Base-by-base conservation (phyloP, 2,888 invertebrate species). In the Eurytoma californica region DNA sequence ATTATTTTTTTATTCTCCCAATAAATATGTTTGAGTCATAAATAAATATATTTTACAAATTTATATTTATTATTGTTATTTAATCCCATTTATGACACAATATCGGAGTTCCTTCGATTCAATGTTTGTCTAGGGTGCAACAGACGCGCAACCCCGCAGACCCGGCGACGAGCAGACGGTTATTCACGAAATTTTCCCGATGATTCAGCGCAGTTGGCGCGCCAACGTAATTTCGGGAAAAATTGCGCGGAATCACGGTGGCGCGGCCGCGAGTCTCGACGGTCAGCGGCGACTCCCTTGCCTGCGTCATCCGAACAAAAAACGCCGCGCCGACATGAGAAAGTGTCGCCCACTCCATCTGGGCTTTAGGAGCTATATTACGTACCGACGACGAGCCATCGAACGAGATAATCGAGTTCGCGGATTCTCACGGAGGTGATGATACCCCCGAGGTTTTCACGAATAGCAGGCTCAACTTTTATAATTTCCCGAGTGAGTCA, bases 171-270 rank as follows among this genome's bases (percentile, higher is more conserved):
- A 39, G 18, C 47, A 16, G 39, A 39, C 30, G 61, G 16, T 73
- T 53, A 73, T 73, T 79, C 73, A 73, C 57, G 13, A 79, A 79
- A 69, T 55, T 79, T 78, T 69, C 69, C 61, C 78, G n/a, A 73
- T 69, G 73, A 79, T 13, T 73, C 76, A 76, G 55, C 53, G 5
- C 18, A 18, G 12, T n/a, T 28, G 55, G 16, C 58, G 49, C 63
- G 30, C 55, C 20, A n/a, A 3, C 16, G 39, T 39, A 24, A 28
- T 76, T 77, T 65, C 30, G 77, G 66, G 18, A 47, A 65, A 70
- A 77, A 61, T 69, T 53, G 39, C 39, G 3, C 68, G 16, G 63
- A 77, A 70, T 70, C 49, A 47, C 49, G 14, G 13, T 18, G 66
- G 12, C 20, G 20, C 13, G 51, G 72, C 28, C 58, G 63, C 63